These are phyloP conservation scores for Agrypnia vestita DNA, from an alignment of 1,140 invertebrate species.

Conservation along the genomic window DNA sequence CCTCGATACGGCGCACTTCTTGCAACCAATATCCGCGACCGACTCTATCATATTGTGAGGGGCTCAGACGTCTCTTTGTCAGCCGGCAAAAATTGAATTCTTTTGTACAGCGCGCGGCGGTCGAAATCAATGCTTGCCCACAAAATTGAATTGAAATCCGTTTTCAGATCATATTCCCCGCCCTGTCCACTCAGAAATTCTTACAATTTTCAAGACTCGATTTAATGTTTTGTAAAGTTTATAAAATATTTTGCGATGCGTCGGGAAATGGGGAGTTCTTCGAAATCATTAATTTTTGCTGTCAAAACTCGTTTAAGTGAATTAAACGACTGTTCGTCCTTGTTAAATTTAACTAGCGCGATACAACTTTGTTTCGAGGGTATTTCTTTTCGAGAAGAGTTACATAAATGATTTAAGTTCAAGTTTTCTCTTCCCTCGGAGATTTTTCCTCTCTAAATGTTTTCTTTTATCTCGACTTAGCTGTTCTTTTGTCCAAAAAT, in stretches of 20 bases:
- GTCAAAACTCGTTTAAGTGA: no score
- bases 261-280: no score
- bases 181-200: not conserved
- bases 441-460: not conserved
- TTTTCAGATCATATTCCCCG: not conserved
- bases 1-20: not conserved
- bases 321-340: no score
- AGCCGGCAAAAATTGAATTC: slow-evolving; percentile 19
- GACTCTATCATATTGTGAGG: slow-evolving; percentile 18
- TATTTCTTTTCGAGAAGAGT: no score
- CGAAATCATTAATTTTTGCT: no score
- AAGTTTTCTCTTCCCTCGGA: not conserved
- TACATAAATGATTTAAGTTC: not conserved
- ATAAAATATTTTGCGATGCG: no score
- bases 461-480: slow-evolving; percentile 3
- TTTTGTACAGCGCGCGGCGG: slow-evolving; percentile 1
- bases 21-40: not conserved
- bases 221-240: no score
- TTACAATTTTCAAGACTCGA: no score
- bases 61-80: slow-evolving; percentile 13
- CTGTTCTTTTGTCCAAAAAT: not conserved
- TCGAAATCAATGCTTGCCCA: slow-evolving; percentile 4
- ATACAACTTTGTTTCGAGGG: no score
- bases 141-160: not conserved
- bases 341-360: no score